Evolutionary conservation across 2,888 invertebrate species (phyloP).

Genomic region (Icerya purchasi): DNA sequence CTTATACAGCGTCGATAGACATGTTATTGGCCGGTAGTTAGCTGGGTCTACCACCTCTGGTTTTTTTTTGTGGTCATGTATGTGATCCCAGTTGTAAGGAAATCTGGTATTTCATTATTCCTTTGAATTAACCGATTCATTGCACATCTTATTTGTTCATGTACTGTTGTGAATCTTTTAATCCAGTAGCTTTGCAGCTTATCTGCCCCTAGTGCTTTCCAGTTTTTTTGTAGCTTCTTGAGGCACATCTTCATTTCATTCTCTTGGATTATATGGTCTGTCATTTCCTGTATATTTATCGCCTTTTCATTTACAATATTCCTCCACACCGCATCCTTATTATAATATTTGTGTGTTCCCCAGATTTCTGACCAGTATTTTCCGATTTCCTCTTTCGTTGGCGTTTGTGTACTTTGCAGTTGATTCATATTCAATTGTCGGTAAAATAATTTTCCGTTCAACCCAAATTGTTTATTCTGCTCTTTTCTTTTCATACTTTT

Average conservation of each 20-base stretch:
- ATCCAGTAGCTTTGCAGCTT: background rate
- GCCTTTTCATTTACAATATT: background rate
- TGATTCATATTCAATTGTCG: too few relatives aligned
- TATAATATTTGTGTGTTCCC: background rate
- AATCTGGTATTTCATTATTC: background rate
- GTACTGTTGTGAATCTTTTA: background rate
- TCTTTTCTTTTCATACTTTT: too few relatives aligned
- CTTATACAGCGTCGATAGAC: background rate
- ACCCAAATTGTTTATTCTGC: too few relatives aligned
- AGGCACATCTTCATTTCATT: background rate
- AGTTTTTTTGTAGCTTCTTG: too few relatives aligned
- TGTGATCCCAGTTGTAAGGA: background rate
- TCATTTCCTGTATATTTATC: background rate
- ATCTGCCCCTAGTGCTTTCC: background rate
- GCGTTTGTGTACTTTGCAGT: too few relatives aligned
- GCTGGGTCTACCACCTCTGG: too few relatives aligned
- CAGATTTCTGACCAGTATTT: too few relatives aligned
- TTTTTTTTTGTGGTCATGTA: background rate
- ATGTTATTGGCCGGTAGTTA: background rate
- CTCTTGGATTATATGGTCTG: background rate
- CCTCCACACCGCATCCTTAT: background rate
- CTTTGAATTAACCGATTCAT: background rate
- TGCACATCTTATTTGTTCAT: background rate
- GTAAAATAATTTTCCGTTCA: too few relatives aligned
- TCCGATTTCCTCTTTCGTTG: too few relatives aligned